Evolutionary conservation across 2,888 invertebrate genomes (phyloP), one percentile per base, ranked within the genome.

Genomic region (Didymodactylos carnosus): DNA sequence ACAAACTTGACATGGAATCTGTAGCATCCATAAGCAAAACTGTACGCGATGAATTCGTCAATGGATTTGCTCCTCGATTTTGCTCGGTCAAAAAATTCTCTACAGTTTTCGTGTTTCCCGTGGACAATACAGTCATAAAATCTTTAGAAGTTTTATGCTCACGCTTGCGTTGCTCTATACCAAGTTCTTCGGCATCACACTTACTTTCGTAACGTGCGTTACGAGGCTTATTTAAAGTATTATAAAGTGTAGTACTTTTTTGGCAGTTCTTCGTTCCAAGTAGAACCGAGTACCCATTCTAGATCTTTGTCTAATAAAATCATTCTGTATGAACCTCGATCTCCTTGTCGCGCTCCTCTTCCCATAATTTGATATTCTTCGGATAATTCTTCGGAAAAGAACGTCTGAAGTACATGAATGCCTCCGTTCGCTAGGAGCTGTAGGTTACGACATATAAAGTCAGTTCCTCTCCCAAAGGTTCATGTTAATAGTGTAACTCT

Each of bases 301-400:
- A 46, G n/a, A 46, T 46, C 46, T 10, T 46, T 46, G 10, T 46
- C 46, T 46, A 46, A 46, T 46, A 46, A 13, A 46, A 71, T 29
- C 43, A 71, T 40, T 19, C 71, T 40, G 14, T 46, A 71, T 35
- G 71, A 25, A 39, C 71, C 71, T n/a, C 6, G 14, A n/a, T 71
- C 46, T 11, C 71, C 71, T 46, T 71, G 71, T 35, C 71, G 43
- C 3, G 71, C 71, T 11, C 46, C 27, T n/a, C 71, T 43, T 6
- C 71, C 71, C 39, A n/a, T 71, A 51, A 71, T 71, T 71, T 71
- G 71, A 25, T 41, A 41, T 29, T 71, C 71, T 29, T 71, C 71
- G 13, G 49, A 41, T 46, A 16, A 14, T 29, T 71, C 51, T 19
- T 46, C 7, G 6, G 71, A 71, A 7, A 71, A 71, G 16, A 71